phyloP scores from a whole-genome alignment of 2,797 vertebrate species.

The Premnoplex brunnescens region DNA sequence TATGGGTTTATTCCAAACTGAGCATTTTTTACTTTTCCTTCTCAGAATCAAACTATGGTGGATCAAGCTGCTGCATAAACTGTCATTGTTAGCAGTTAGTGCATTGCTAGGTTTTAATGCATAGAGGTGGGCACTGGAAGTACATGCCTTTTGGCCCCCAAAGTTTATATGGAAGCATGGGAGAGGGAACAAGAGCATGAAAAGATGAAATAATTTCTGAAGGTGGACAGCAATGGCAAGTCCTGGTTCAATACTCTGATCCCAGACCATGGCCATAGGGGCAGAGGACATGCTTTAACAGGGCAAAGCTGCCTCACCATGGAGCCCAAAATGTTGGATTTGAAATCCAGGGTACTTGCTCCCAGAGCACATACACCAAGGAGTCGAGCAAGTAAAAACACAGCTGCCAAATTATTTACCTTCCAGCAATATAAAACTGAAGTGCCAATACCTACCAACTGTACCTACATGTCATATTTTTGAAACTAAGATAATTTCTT shows the following conservation, averaged over 20 bases:
- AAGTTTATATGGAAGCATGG: not conserved
- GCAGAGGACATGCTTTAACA: not conserved
- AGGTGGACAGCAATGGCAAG: not conserved
- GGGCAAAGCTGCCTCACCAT: not conserved
- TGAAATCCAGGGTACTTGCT: not conserved
- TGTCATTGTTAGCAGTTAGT: not conserved
- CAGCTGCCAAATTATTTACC: not conserved
- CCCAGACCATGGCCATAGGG: fast-evolving
- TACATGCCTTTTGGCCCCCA: not conserved
- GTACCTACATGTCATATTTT: not conserved
- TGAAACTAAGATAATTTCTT: not conserved
- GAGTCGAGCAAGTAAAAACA: not conserved
- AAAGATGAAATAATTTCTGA: not conserved
- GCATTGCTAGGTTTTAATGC: not conserved
- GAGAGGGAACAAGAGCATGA: not conserved
- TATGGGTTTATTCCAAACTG: not conserved
- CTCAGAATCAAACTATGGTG: not conserved
- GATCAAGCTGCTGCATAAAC: not conserved
- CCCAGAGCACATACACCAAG: not conserved
- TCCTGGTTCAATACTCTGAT: not conserved
- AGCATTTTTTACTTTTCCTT: not conserved
- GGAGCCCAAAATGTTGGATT: not conserved
- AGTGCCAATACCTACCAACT: not conserved
- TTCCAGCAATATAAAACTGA: not conserved
- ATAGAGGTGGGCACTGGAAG: not conserved